Evolutionary conservation across 2,888 invertebrate species (phyloP), one percentile per base, ranked within the genome.

Genomic region (Brachylomia viminalis): DNA sequence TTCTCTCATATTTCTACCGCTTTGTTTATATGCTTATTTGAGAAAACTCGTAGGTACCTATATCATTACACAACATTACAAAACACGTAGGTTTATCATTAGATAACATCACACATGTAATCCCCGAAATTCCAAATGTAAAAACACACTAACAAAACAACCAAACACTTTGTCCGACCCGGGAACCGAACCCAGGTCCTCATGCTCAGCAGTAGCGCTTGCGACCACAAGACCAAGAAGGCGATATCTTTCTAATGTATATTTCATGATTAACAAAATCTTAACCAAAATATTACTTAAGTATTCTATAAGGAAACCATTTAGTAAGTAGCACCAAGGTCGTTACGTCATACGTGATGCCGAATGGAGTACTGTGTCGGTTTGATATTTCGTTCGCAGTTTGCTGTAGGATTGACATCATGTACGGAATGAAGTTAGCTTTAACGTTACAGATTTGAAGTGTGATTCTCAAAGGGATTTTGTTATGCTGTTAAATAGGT

Each of bases 281-380:
- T 27, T 27, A 7, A 27, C 15, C 15, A 56, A 56, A 27, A 56
- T 27, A 27, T 58, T 10, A 20, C 59, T 4, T 11, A 20, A 5
- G 20, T 30, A 30, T 58, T 11, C 30, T 30, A 11, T 30, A 5
- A 20, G 11, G 20, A 30, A 33, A 20, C 67, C 74, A 72, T 74
- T 76, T 69, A 65, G 82, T 74, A n/a, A n/a, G 56, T 66, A 27
- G 64, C 73, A 68, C 75, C 83, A 72, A 79, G 61, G 65, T 68
- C 52, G 65, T 79, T 82, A 83, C 61, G 66, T 17, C 64, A 45
- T 52, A 71, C 56, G 67, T n/a, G 66, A 47, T 59, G 68, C 68
- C 47, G 59, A 75, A 56, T 75, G 52, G 61, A 82, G 56, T 69
- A 68, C 71, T 33, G 71, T 72, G 79, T 72, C n/a, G 13, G 54